Base-by-base conservation (phyloP, 2,888 invertebrate species). In the Tuberolachnus salignus region DNA sequence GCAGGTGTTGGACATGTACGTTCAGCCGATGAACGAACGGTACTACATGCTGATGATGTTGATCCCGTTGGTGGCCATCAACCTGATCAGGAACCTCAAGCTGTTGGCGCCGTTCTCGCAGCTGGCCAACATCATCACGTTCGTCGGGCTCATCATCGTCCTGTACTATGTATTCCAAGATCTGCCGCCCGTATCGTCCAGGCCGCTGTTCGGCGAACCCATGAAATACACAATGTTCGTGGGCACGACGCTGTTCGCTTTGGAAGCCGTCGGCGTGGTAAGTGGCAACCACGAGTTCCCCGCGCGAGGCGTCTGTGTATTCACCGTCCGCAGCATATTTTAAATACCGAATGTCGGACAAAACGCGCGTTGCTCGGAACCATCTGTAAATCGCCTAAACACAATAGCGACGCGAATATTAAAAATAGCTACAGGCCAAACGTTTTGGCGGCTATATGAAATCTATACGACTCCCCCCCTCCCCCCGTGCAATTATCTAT, bases 191-290 rank as follows among this genome's bases (percentile, higher is more conserved):
- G 81, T 87, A 1, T 82, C 84, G 81, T 88, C 87, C 83, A 89
- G 87, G 82, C 86, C 87, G 82, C 86, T 86, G 82, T 84, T 89
- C 16, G 88, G 88, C 0, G 84, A 88, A 3, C 82, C 87, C 0
- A 83, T 85, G 81, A 89, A 88, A 83, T 90, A 92, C 84, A 93
- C 94, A 0, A 86, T 95, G 16, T 96, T 92, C 85, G 94, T 96
- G 84, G 96, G 97, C 1, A 96, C 95, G 0, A 93, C 94, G 2
- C 88, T 97, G 80, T 97, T 95, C 86, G 94, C 97, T 0, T 89
- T 97, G 83, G 97, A 92, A 83, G 92, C 92, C 1, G 92, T 92
- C 49, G 92, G 92, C 26, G 92, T 92, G 86, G 92, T 92, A 84
- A 88, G 91, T 87, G 1, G n/a, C 26, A 19, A 0, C 34, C 53